These are phyloP conservation scores for Aspidiotus rigidus DNA, from an alignment of 2,888 invertebrate species.

Conservation along the genomic window DNA sequence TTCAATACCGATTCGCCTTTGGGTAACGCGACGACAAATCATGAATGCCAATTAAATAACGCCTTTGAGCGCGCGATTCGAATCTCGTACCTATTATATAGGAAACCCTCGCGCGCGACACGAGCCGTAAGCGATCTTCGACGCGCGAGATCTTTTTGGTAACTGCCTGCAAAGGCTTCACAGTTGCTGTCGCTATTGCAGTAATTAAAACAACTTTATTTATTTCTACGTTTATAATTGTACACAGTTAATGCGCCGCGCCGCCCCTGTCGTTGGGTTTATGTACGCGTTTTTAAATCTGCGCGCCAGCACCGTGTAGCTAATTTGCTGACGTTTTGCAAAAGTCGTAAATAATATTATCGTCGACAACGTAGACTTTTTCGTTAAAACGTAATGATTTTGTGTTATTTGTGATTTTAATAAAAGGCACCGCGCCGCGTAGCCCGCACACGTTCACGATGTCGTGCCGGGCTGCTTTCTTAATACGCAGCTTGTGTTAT, in stretches of 20 bases:
- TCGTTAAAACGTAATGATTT: not conserved
- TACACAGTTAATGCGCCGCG: not conserved
- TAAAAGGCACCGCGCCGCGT: not conserved
- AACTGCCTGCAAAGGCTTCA: not conserved
- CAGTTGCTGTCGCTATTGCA: not conserved
- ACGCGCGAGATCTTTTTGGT: too few relatives aligned
- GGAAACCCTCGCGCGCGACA: too few relatives aligned
- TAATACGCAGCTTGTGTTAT: too few relatives aligned
- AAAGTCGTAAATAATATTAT: not conserved
- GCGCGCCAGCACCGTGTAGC: not conserved
- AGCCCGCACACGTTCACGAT: not conserved
- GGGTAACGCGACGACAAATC: too few relatives aligned
- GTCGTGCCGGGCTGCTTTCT: not conserved
- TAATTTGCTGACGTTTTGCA: conserved; percentile 1
- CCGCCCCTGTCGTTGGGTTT: not conserved
- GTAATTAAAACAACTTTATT: conserved; percentile 1
- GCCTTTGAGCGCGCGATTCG: too few relatives aligned
- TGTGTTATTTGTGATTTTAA: conserved; percentile 3
- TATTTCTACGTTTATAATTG: not conserved
- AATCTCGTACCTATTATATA: too few relatives aligned
- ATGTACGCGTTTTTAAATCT: not conserved
- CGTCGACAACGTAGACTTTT: not conserved
- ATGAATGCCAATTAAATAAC: too few relatives aligned
- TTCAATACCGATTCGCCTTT: too few relatives aligned
- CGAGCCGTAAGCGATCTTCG: too few relatives aligned